Evolutionary conservation across 1,140 invertebrate genomes (phyloP), one percentile per base, ranked within the genome.

Genomic region (Anastrepha ludens): DNA sequence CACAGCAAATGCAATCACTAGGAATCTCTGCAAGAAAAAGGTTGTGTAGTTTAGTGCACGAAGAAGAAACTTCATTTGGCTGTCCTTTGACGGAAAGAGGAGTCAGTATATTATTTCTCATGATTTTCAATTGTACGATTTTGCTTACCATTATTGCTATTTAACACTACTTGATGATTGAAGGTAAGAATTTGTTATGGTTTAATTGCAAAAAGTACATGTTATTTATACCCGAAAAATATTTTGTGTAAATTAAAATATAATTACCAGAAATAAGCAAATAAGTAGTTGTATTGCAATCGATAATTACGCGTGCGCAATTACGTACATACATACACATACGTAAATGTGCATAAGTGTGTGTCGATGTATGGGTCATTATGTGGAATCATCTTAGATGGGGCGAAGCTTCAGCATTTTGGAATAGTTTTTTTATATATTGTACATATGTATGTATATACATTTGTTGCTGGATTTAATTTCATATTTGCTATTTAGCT

Each of bases 1-100:
- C 89, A 92, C 90, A 91, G 91, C 91, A 87, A 92, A 92, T 64
- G 90, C 91, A 90, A 92, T 90, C 88, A 91, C 89, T 81, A 92
- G 91, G 89, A 92, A 90, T 91, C 91, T 92, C 91, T 92, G 90
- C 50, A 90, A 89, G 86, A 58, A 87, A n/a, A 87, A 1, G 17
- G 13, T 87, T 67, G 3, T 67, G 2, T 62, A 8, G 2, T 55
- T 55, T 8, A 55, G 11, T 55, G 50, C 0, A 6, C 11, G 50
- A 55, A 8, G 50, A 11, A 8, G 11, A 2, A 55, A 8, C 50
- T 8, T 55, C 17, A 41, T 17, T 55, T 67, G 29, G 20, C 47
- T 81, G 55, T 81, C 74, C 74, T 81, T 81, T 81, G 74, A 81
- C 17, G 55, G 55, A 44, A 39, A 15, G 13, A 39, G 13, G 2